Evolutionary conservation across 2,113 vertebrate genomes (phyloP).

Genomic region (Leuciscus idus): DNA sequence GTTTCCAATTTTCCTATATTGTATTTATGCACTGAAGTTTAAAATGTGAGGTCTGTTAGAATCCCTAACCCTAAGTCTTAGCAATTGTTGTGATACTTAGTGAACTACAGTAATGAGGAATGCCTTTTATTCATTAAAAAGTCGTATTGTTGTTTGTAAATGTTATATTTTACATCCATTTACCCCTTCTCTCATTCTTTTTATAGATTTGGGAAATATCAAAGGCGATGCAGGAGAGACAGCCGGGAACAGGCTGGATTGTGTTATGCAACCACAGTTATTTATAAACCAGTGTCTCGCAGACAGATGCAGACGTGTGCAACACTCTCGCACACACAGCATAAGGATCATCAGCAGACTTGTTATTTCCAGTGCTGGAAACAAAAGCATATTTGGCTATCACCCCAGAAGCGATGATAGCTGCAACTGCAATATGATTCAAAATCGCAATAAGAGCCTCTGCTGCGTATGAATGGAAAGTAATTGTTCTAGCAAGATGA

Average conservation of each 20-base stretch:
- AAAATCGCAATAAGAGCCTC: not conserved
- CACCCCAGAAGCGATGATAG: not conserved
- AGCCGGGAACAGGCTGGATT: constrained; percentile 66
- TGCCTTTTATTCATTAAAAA: constrained; percentile 23
- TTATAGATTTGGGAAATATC: constrained; percentile 63
- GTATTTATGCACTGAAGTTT: not conserved
- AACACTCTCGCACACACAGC: not conserved
- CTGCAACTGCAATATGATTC: constrained; percentile 4
- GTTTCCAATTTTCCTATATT: not conserved
- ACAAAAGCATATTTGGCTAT: constrained; percentile 28
- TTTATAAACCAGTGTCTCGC: constrained; percentile 73
- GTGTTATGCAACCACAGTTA: constrained; percentile 77
- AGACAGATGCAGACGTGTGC: constrained; percentile 43
- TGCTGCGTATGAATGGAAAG: not conserved
- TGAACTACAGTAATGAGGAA: not conserved
- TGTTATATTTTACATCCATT: not conserved
- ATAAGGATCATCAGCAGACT: constrained; percentile 4
- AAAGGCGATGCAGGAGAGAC: constrained; percentile 65
- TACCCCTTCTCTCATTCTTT: not conserved
- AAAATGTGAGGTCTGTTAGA: no score
- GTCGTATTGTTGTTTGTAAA: no score
- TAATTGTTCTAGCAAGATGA: not conserved
- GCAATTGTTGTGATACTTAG: not conserved
- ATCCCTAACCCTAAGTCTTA: not conserved
- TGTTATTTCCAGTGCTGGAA: constrained; percentile 23